Base-by-base conservation (phyloP, 2,113 vertebrate species). In the Siphamia tubifer region DNA sequence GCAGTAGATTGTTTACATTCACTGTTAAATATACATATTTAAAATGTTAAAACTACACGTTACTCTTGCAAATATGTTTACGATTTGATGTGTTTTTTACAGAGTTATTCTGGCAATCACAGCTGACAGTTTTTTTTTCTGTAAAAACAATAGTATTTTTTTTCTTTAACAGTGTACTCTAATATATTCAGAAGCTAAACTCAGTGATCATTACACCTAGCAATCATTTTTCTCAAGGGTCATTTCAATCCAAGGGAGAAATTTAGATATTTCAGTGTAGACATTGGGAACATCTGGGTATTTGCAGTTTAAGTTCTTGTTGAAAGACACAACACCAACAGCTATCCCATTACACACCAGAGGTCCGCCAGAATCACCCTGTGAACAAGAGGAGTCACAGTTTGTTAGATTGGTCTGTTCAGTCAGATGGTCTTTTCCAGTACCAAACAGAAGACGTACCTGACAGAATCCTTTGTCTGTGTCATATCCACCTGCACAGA, bases 281-380 rank as follows among this genome's bases (percentile, higher is more conserved):
- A 92, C 3, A 8, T 91, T 91, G 5, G 89, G 90, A 0, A 62
- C 0, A 23, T 77, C 60, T 44, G 84, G 79, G 27, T 91, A 89
- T 6, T 58, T 1, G 20, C 89, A 91, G 7, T 64, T 0, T 0
- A 0, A 0, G 0, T 0, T 0, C 0, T 0, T 2, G 49, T 89
- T 91, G 0, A 92, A 96, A 40, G 96, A 97, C 11, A 95, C 93
- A 0, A 97, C 40, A 0, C 95, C 95, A 0, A 93, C 89, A 0
- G 92, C 86, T 8, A 65, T 9, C 0, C 76, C 68, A 0, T 69
- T 55, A 48, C 93, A 96, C 0, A 96, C 65, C 77, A 95, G 61
- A 8, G 94, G 94, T 0, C 95, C 95, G 0, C 94, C 94, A 0
- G 95, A 96, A 68, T 97, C 94, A 0, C 94, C 94, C 96, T 96